A percentile compares a stretch with the other conserved stretches of the same genome.
These are phyloP conservation scores for Ephydatia muelleri DNA, from an alignment of 37 sponge, comb jelly and placozoan species.

Conservation along the genomic window DNA sequence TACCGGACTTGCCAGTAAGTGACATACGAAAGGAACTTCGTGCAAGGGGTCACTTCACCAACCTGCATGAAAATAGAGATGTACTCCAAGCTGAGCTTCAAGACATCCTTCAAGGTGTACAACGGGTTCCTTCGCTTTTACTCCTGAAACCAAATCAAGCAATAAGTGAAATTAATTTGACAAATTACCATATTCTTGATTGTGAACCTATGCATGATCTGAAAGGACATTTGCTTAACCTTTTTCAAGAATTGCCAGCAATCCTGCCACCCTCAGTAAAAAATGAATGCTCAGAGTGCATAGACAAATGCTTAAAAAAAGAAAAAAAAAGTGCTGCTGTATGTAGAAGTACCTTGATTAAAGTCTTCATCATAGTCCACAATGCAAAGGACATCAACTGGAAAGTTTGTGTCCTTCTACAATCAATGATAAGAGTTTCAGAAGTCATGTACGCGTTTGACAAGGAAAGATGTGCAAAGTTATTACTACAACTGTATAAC, in stretches of 20 bases:
- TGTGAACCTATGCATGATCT: constrained; percentile 15
- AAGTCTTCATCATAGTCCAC: neutral
- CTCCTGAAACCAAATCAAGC: neutral
- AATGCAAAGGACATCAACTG: neutral
- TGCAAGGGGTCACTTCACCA: neutral
- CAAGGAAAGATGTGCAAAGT: neutral
- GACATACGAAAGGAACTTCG: neutral
- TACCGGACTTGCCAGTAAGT: neutral
- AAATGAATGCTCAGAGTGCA: neutral
- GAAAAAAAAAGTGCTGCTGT: neutral
- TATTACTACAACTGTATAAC: constrained; percentile 20
- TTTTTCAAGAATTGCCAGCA: neutral
- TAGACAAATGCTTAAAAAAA: neutral
- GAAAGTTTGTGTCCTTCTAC: neutral
- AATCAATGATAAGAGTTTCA: constrained; percentile 2
- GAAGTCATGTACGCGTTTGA: constrained; percentile 13
- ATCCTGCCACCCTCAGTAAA: neutral
- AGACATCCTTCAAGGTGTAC: neutral
- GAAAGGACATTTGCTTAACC: constrained; percentile 8
- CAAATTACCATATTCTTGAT: neutral
- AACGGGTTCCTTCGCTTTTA: constrained; percentile 9
- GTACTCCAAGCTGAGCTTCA: neutral
- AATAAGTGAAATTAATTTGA: neutral
- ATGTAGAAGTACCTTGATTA: neutral
- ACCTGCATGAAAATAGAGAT: neutral